phyloP scores from a whole-genome alignment of 2,888 invertebrate species.

The Heliconius ethilla region DNA sequence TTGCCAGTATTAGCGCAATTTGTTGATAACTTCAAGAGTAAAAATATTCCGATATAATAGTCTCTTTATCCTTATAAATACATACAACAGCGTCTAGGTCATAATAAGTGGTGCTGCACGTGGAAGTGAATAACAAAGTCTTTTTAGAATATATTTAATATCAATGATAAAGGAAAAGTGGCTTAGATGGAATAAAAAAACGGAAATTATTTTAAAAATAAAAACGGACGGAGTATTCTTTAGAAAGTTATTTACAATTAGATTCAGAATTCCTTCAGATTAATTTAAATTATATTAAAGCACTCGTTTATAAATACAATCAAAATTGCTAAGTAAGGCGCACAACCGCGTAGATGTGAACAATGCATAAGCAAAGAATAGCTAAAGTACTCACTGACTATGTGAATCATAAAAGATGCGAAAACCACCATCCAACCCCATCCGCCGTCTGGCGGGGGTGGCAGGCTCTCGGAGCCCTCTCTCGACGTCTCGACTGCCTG shows the following conservation, averaged over 20 bases:
- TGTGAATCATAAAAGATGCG: conserved; percentile 97
- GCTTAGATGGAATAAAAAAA: neutral
- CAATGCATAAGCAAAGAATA: conserved; percentile 17
- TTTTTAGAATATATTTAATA: neutral
- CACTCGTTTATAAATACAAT: neutral
- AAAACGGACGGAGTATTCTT: neutral
- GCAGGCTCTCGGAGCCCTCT: conserved; percentile 65
- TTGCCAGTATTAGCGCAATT: neutral
- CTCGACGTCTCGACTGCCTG: conserved; percentile 60
- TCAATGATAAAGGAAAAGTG: neutral
- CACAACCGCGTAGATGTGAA: neutral
- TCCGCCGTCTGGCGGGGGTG: conserved; percentile 94
- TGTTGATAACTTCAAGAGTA: neutral
- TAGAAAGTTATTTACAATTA: neutral
- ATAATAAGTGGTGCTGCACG: neutral
- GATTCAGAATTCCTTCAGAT: neutral
- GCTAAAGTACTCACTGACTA: conserved; percentile 88
- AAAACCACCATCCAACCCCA: conserved; percentile 98
- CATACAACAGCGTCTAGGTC: neutral
- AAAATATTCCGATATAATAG: neutral
- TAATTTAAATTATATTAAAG: neutral
- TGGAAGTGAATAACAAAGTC: neutral
- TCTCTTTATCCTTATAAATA: neutral
- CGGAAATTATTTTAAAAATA: neutral
- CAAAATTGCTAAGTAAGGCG: neutral